These are phyloP conservation scores for Setophaga kirtlandii DNA, from an alignment of 2,113 vertebrate species.

Conservation along the genomic window DNA sequence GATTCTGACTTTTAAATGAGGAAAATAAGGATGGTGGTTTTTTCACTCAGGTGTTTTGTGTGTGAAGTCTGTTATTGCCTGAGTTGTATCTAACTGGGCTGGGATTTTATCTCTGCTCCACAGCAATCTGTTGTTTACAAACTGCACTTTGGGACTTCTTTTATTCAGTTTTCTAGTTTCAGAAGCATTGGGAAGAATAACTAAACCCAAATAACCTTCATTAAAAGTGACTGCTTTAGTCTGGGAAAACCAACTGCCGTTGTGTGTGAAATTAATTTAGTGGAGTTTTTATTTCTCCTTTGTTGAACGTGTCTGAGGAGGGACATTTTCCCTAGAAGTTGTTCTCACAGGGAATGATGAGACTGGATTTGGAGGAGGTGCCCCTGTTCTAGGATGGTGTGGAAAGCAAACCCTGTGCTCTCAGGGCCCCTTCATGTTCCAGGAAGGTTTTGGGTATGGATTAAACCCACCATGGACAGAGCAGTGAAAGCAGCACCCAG, in stretches of 20 bases:
- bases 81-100: not conserved
- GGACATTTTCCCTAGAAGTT: not conserved
- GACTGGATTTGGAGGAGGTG: not conserved
- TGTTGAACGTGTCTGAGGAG: fast-evolving
- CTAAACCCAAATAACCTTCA: not conserved
- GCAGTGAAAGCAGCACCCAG: not conserved
- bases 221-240: not conserved
- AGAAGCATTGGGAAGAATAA: not conserved
- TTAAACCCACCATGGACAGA: fast-evolving
- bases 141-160: not conserved
- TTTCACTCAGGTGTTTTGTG: not conserved
- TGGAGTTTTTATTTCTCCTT: not conserved
- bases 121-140: not conserved
- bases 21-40: not conserved
- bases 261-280: not conserved
- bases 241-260: not conserved
- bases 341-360: not conserved
- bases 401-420: not conserved
- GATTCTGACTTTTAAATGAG: not conserved
- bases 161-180: not conserved
- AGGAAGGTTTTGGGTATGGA: not conserved
- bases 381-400: not conserved
- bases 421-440: not conserved
- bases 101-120: not conserved
- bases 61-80: not conserved